Base-by-base conservation (phyloP, 1,140 invertebrate species). In the Drosophila varians region DNA sequence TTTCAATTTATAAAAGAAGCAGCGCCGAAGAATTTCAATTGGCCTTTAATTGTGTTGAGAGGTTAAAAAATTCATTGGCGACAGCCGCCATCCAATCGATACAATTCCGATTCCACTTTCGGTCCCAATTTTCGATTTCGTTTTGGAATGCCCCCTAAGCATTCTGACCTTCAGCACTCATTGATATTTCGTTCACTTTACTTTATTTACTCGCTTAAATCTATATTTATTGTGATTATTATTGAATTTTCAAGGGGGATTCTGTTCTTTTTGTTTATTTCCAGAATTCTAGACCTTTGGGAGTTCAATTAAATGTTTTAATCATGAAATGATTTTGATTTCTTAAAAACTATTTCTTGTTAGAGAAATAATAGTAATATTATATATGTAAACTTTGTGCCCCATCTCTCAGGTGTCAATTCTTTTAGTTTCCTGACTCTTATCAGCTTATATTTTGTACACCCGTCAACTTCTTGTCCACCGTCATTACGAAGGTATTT, bases 101-200 rank as follows among this genome's bases (percentile, higher is more conserved):
- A 84, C 62, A 64, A 83, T 77, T 83, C 70, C 57, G 66, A 76
- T 38, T 21, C 21, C 21, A 25, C 52, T 36, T 69, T 55, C 61
- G 34, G 28, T 70, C 69, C 31, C 68, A 52, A 71, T 71, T 71
- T 31, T 71, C 65, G 61, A 61, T 80, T 76, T 76, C 68, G 66
- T 70, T 77, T 77, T 82, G 68, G 80, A 74, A 49, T 74, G 45
- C 56, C 54, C 72, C 54, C 70, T 52, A 87, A 88, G 82, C 82
- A 77, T 88, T 89, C 57, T 80, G 86, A 89, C 84, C 84, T 88
- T 88, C 84, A 80, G 45, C 76, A 77, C 66, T 89, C 84, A 89
- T 88, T 88, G 84, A 84, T 70, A 74, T 84, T 79, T 61, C 42
- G 68, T 72, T 53, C 47, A 47, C 49, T 62, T 36, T 57, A 25